These are phyloP conservation scores for Scleropages formosus DNA, from an alignment of 2,797 vertebrate species.

Conservation along the genomic window DNA sequence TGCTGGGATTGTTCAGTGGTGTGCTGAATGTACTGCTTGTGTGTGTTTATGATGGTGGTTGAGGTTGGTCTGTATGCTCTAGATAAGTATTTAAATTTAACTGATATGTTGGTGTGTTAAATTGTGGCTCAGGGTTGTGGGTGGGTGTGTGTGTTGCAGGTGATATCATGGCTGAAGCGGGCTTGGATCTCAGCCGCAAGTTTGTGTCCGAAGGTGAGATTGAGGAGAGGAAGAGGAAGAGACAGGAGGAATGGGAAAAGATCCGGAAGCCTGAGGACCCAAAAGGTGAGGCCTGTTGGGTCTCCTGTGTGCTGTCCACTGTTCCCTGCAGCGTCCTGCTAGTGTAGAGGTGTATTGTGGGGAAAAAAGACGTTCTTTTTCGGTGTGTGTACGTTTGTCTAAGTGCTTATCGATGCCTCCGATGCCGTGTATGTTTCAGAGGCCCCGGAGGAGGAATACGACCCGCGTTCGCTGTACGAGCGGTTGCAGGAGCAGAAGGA, in stretches of 20 bases:
- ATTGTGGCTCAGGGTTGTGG: too few relatives aligned
- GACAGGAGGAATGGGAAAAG: slow-evolving; percentile 97
- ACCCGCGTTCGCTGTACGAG: slow-evolving; percentile 86
- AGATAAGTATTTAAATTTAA: slow-evolving; percentile 18
- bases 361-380: slow-evolving; percentile 2
- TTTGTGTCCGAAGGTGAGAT: slow-evolving; percentile 90
- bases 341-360: too few relatives aligned
- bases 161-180: slow-evolving; percentile 77
- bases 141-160: slow-evolving; percentile 34
- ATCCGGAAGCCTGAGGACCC: slow-evolving; percentile 93
- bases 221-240: slow-evolving; percentile 84
- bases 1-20: too few relatives aligned
- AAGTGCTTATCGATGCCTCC: not conserved
- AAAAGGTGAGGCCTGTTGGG: slow-evolving; percentile 69
- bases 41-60: slow-evolving; percentile 15
- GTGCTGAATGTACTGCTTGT: too few relatives aligned
- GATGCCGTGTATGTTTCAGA: slow-evolving; percentile 62
- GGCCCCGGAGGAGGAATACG: slow-evolving; percentile 90
- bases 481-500: slow-evolving; percentile 94
- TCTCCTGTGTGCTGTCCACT: too few relatives aligned
- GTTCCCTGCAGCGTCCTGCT: too few relatives aligned
- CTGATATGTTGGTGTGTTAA: too few relatives aligned
- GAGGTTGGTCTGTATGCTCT: not conserved
- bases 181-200: slow-evolving; percentile 84
- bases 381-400: not conserved